phyloP scores from a whole-genome alignment of 2,888 invertebrate species.

The Lithophane ornitopus region DNA sequence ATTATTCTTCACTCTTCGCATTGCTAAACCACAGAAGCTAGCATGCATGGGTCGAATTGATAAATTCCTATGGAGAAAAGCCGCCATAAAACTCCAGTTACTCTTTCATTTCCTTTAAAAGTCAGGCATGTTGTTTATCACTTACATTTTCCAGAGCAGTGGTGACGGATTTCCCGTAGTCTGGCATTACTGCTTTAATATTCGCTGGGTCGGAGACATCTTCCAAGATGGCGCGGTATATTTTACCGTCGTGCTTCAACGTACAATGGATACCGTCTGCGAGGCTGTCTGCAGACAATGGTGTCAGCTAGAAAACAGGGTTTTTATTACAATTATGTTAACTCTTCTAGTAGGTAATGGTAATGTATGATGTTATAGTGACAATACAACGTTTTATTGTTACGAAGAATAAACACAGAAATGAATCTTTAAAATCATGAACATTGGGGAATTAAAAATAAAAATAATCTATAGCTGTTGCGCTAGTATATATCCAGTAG shows the following conservation, averaged over 20 bases:
- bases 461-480: neutral
- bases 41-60: too few relatives aligned
- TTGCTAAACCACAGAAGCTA: too few relatives aligned
- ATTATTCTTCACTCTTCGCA: too few relatives aligned
- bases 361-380: neutral
- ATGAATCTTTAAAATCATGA: neutral
- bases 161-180: slow-evolving; percentile 82
- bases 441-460: neutral
- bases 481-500: too few relatives aligned
- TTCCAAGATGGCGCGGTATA: slow-evolving; percentile 84
- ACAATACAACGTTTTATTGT: neutral
- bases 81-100: too few relatives aligned
- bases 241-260: slow-evolving; percentile 79
- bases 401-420: neutral
- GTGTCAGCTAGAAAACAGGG: slow-evolving; percentile 75
- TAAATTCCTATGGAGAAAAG: too few relatives aligned
- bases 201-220: slow-evolving; percentile 76
- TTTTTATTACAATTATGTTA: too few relatives aligned
- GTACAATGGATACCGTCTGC: slow-evolving; percentile 85
- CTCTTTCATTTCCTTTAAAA: too few relatives aligned
- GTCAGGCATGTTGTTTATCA: neutral
- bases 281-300: slow-evolving; percentile 78
- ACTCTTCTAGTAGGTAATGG: neutral
- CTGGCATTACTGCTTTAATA: slow-evolving; percentile 82
- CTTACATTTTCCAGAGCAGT: slow-evolving; percentile 83